Base-by-base conservation (phyloP, 1,140 invertebrate species). In the Ooceraea biroi region DNA sequence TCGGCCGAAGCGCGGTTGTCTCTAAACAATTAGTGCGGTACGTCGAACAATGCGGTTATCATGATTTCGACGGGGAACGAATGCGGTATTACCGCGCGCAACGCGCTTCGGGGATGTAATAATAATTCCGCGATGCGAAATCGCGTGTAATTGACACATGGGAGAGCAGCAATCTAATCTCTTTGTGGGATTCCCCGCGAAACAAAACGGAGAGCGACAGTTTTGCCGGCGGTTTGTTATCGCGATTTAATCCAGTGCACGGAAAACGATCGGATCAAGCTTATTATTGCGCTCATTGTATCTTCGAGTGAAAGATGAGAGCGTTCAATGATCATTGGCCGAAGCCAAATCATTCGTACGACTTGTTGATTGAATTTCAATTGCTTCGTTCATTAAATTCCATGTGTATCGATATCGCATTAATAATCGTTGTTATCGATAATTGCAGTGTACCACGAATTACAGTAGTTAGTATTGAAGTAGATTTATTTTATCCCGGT, bases 21-120 rank as follows among this genome's bases (percentile, higher is more conserved):
- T 71, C 25, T 80, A 57, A 80, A 80, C 36, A 80, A 80, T 80
- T 69, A 69, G 50, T 19, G 0, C 25, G 19, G 52, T 44, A 44
- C 41, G 55, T 17, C 50, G 60, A 60, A 46, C 65, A 50, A 66
- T 77, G 27, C 60, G 30, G 50, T n/a, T 61, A 25, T 14, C 19
- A 27, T 41, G 1, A 22, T 63, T n/a, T 63, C 44, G 22, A 14
- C 57, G 27, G 30, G 60, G 36, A 66, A 77, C 60, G 25, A 77
- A 52, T 52, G 60, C 57, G 27, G 30, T 61, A 48, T 60, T 61
- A 8, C 3, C 10, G 46, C 22, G 41, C 12, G 12, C 14, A 50
- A 65, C 19, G 14, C 44, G 60, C 27, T 50, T 65, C 0, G 25
- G 44, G 1, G 22, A 25, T 66, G 30, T 17, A 77, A 66, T 66